phyloP scores from a whole-genome alignment of 2,797 vertebrate genomes.

The Coranthus polyacanthus region DNA sequence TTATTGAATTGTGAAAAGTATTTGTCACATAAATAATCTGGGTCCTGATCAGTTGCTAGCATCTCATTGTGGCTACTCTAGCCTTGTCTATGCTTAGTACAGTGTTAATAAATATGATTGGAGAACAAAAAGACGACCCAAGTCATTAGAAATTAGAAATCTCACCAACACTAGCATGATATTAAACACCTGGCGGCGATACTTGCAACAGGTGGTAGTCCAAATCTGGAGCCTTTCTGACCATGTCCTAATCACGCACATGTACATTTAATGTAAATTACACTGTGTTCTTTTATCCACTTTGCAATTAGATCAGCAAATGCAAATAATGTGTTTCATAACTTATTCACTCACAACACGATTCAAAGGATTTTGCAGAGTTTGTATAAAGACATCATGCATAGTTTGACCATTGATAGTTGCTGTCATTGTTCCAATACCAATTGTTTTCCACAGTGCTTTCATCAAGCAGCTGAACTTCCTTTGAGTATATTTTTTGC shows the following conservation, averaged over 20 bases:
- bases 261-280: conserved; percentile 37
- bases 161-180: not conserved
- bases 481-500: not conserved
- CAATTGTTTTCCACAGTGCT: conserved; percentile 1
- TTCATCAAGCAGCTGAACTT: conserved; percentile 4
- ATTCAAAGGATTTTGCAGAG: not conserved
- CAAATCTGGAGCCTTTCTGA: not conserved
- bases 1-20: too few relatives aligned
- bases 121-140: too few relatives aligned
- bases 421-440: not conserved
- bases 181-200: not conserved
- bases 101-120: too few relatives aligned
- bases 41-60: too few relatives aligned
- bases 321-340: not conserved
- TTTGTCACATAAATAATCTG: too few relatives aligned
- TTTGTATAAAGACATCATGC: not conserved
- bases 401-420: not conserved
- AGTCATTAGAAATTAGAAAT: too few relatives aligned
- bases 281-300: conserved; percentile 1
- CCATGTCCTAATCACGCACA: conserved; percentile 12
- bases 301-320: conserved; percentile 2
- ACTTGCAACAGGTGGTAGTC: not conserved
- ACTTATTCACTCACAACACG: not conserved
- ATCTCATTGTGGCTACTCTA: too few relatives aligned
- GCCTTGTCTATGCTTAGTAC: too few relatives aligned